Evolutionary conservation across 2,113 vertebrate genomes (phyloP), one percentile per base, ranked within the genome.

Genomic region (Eublepharis macularius): DNA sequence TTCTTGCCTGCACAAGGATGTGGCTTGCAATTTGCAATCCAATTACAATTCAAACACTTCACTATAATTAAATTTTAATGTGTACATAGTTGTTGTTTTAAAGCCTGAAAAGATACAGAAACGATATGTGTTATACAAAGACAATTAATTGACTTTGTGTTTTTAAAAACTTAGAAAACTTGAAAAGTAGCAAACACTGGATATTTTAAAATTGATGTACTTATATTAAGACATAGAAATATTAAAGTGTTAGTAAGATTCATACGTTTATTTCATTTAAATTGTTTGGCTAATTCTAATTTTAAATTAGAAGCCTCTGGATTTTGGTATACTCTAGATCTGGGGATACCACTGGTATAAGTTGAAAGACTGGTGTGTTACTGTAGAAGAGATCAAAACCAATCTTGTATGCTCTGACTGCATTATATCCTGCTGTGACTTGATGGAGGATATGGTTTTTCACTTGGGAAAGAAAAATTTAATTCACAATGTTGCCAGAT

Each of bases 401-500:
- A 96, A 95, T 92, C 92, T 92, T 92, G 94, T 95, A 88, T 91
- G 91, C 92, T 95, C 94, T 95, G 94, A 96, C 95, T 95, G 95
- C 94, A 92, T 92, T 94, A 94, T 96, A 93, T 90, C 93, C 95
- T 95, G 90, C 90, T 91, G 94, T 96, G 95, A 95, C 95, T 91
- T 94, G 92, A 91, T 95, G 93, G 92, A 95, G 95, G 93, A 95
- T 95, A 96, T 93, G 92, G 93, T 96, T 96, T 95, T 96, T 94
- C 93, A 95, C 94, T 96, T 96, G 94, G 96, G 96, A 96, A 96
- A 96, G 95, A 97, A 95, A 96, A 96, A 94, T 93, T 93, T 96
- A 95, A 95, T 94, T 96, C 96, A 93, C 93, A 93, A 95, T 83
- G 87, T 93, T 95, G 94, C 96, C 96, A 96, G 96, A 96, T 96